These are phyloP conservation scores for Carterocephalus palaemon DNA, from an alignment of 2,888 invertebrate species.

Conservation along the genomic window DNA sequence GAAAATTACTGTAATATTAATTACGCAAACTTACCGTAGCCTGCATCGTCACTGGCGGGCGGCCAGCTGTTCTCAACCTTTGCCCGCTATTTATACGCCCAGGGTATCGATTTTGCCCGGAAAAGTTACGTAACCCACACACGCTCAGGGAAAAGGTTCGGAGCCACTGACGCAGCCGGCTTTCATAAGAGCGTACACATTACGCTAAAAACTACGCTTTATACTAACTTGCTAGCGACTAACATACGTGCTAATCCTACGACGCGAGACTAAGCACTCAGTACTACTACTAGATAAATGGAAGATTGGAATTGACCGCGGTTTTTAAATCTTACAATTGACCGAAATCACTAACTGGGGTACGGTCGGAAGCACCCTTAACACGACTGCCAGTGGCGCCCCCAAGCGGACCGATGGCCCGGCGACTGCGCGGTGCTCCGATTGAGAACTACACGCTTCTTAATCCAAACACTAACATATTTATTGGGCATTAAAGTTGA, in stretches of 20 bases:
- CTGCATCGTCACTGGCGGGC: conserved; percentile 64
- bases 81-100: conserved; percentile 71
- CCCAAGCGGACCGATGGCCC: conserved; percentile 56
- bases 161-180: conserved; percentile 48
- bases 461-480: conserved; percentile 37
- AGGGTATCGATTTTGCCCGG: conserved; percentile 73
- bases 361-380: conserved; percentile 37
- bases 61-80: conserved; percentile 72
- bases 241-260: background rate
- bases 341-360: conserved; percentile 39
- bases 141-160: conserved; percentile 55
- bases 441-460: conserved; percentile 32
- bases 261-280: conserved; percentile 6
- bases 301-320: conserved; percentile 40
- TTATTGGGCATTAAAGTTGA: conserved; percentile 31
- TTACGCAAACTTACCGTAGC: conserved; percentile 56
- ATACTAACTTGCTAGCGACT: background rate
- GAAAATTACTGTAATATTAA: background rate
- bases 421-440: conserved; percentile 61
- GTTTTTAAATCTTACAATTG: conserved; percentile 47
- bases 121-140: conserved; percentile 69
- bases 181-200: conserved; percentile 53
- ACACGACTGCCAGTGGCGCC: conserved; percentile 64
- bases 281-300: conserved; percentile 26
- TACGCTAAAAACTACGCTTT: conserved; percentile 23